Evolutionary conservation across 2,113 vertebrate genomes (phyloP).

Genomic region (Syngnathus typhle): DNA sequence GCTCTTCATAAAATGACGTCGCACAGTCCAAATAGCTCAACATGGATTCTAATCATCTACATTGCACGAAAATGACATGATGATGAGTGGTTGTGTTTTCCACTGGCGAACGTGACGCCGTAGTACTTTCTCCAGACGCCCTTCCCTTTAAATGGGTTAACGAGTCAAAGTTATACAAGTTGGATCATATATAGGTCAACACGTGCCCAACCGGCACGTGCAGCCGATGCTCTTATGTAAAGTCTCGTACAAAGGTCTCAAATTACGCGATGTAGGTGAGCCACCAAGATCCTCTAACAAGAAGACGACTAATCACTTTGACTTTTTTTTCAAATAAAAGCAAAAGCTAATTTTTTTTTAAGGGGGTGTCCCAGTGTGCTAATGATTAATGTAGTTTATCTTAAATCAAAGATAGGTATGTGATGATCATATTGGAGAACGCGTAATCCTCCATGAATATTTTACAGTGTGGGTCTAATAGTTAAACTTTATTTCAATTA

Average conservation of each 20-base stretch:
- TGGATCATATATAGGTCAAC: slow-evolving; percentile 72
- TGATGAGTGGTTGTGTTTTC: neutral
- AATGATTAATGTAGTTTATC: too few species aligned
- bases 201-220: slow-evolving; percentile 64
- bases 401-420: too few species aligned
- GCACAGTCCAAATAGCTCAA: neutral
- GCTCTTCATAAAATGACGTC: neutral
- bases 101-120: neutral
- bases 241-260: slow-evolving; percentile 61
- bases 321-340: neutral
- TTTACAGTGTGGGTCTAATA: too few species aligned
- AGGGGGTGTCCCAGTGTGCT: too few species aligned
- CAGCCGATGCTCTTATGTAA: slow-evolving; percentile 57
- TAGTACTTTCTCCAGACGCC: slow-evolving; percentile 36
- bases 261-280: slow-evolving; percentile 62
- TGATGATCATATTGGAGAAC: too few species aligned
- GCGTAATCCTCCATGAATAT: too few species aligned
- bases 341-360: too few species aligned
- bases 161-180: slow-evolving; percentile 23
- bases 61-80: neutral
- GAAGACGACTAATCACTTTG: fast-evolving
- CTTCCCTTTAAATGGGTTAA: slow-evolving; percentile 48
- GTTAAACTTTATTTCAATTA: too few species aligned
- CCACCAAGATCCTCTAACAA: slow-evolving; percentile 27
- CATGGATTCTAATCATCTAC: neutral